These are phyloP conservation scores for Spilarctia lutea DNA, from an alignment of 2,888 invertebrate genomes.

Conservation along the genomic window DNA sequence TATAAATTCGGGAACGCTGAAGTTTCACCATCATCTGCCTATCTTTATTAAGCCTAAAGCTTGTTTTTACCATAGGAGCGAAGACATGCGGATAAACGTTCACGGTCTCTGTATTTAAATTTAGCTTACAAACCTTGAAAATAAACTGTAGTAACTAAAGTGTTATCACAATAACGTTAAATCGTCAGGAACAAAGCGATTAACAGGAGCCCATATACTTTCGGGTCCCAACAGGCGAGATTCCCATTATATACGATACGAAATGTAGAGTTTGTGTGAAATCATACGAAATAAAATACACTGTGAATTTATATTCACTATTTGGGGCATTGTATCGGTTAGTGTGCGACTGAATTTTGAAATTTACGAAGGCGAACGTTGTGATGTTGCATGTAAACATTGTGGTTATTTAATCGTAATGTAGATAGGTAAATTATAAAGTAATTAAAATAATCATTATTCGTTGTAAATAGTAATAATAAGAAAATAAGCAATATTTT, in stretches of 20 bases:
- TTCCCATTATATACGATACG: background rate
- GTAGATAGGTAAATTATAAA: background rate
- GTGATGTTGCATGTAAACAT: background rate
- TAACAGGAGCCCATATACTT: background rate
- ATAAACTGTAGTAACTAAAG: background rate
- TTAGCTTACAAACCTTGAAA: background rate
- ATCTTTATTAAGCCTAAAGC: background rate
- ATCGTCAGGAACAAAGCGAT: slow-evolving; percentile 3
- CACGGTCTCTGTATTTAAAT: background rate
- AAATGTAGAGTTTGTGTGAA: background rate
- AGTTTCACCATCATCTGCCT: background rate
- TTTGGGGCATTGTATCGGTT: background rate
- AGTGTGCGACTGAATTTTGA: background rate
- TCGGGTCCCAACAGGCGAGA: background rate
- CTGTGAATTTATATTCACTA: background rate
- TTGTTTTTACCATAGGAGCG: background rate
- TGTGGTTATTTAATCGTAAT: background rate
- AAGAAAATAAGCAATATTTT: too few relatives aligned
- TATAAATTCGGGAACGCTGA: background rate
- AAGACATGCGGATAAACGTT: background rate
- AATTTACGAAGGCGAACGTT: background rate
- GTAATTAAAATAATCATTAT: background rate
- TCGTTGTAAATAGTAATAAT: background rate
- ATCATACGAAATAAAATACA: slow-evolving; percentile 1
- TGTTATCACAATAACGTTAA: background rate